phyloP scores from a whole-genome alignment of 2,888 invertebrate species.

The Pristionchus japonicus region DNA sequence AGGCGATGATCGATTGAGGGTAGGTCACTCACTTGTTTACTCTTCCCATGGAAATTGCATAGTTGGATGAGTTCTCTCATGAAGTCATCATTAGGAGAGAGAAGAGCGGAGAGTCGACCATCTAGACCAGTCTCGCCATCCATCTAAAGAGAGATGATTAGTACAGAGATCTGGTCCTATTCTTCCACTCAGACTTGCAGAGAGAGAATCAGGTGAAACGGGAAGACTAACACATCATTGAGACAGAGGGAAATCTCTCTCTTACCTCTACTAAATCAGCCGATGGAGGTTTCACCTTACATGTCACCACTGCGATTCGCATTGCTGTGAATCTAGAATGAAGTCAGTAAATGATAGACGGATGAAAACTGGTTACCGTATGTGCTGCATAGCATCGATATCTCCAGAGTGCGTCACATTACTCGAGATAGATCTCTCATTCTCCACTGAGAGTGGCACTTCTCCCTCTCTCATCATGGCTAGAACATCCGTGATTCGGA shows the following conservation, averaged over 20 bases:
- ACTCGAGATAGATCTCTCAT: slow-evolving; percentile 55
- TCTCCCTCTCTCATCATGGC: slow-evolving; percentile 60
- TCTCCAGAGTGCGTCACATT: slow-evolving; percentile 72
- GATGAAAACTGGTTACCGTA: slow-evolving; percentile 51
- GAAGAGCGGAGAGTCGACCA: slow-evolving; percentile 49
- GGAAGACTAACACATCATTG: neutral
- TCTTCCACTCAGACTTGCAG: neutral
- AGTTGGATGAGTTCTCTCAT: slow-evolving; percentile 69
- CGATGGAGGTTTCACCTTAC: slow-evolving; percentile 74
- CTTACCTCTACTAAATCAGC: slow-evolving; percentile 54
- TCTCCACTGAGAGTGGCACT: slow-evolving; percentile 43
- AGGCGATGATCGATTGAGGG: neutral
- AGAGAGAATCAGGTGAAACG: neutral
- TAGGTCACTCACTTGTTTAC: slow-evolving; percentile 54
- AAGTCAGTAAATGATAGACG: neutral
- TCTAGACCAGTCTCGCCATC: slow-evolving; percentile 10
- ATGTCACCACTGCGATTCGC: slow-evolving; percentile 74
- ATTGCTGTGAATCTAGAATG: slow-evolving; percentile 70
- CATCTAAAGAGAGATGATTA: slow-evolving; percentile 21
- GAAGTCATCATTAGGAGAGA: slow-evolving; percentile 67
- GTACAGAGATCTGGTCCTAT: too few species aligned
- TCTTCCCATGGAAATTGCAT: slow-evolving; percentile 69
- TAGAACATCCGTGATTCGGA: slow-evolving; percentile 67
- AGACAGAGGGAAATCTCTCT: neutral
- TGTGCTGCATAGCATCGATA: slow-evolving; percentile 72